Conservation (phyloP, 2,797 vertebrate species). For the Anolis apletophallus region DNA sequence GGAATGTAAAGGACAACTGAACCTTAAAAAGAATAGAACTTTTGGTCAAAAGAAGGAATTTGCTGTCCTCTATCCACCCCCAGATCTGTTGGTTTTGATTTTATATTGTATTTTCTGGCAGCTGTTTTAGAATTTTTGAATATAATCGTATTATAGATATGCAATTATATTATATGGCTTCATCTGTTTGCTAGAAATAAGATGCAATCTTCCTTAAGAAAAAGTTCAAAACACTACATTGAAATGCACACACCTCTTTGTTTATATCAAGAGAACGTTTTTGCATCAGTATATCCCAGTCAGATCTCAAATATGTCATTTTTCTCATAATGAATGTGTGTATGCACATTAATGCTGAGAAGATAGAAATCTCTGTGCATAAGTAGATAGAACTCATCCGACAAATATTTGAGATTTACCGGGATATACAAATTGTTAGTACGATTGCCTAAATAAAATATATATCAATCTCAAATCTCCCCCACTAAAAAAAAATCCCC, state of each 20-base stretch:
- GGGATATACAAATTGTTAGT: background rate
- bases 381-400: conserved; percentile 35
- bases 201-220: conserved; percentile 29
- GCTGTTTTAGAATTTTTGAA: conserved; percentile 20
- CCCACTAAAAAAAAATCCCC: conserved; percentile 2
- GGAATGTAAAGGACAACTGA: conserved; percentile 29
- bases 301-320: conserved; percentile 26
- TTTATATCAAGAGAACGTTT: background rate
- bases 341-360: background rate
- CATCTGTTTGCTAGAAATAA: conserved; percentile 23
- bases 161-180: conserved; percentile 26
- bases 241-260: no score
- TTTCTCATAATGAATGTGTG: background rate
- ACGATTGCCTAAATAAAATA: conserved; percentile 25
- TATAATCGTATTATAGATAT: conserved; percentile 25
- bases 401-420: conserved; percentile 29
- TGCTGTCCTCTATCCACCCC: background rate
- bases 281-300: background rate
- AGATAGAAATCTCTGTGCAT: background rate
- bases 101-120: conserved; percentile 24
- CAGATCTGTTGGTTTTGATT: background rate
- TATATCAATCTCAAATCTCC: conserved; percentile 5
- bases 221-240: conserved; percentile 35
- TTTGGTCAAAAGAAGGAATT: background rate
- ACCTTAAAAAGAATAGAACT: background rate